Base-by-base conservation (phyloP, 2,113 vertebrate species). In the Hipposideros armiger region DNA sequence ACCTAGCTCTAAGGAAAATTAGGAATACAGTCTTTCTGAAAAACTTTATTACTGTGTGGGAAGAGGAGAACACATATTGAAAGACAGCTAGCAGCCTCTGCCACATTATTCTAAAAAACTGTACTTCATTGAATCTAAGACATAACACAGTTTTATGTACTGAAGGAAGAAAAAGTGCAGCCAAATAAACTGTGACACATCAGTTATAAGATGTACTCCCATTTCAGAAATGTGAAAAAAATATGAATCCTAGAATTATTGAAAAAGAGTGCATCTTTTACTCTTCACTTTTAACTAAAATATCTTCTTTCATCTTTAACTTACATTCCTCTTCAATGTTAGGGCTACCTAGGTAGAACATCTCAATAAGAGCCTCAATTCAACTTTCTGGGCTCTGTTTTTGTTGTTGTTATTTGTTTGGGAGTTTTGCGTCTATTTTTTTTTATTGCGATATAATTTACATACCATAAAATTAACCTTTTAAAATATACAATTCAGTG, bases 171-270 rank as follows among this genome's bases (percentile, higher is more conserved):
- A 92, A 83, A 85, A 81, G 64, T 47, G 19, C 20, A 82, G 20
- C 28, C 56, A 89, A 86, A 58, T 89, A 77, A 90, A 87, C 45
- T 82, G 13, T 94, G 69, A 47, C 16, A 58, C 60, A 30, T 92
- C 66, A 93, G 54, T 97, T 76, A 47, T 54, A 92, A 73, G 42
- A 64, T 64, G 2, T 8, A 54, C 60, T 56, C 28, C 17, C n/a
- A 62, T 80, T 92, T 91, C 70, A 93, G 82, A 94, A 80, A 74
- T 64, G 28, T 85, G 76, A 92, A 94, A 91, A 92, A 88, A 36
- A 30, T n/a, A 56, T 14, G 1, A 24, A 42, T 70, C 36, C 83
- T 91, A 32, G 30, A 77, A 73, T 73, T 90, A 66, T 2, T 91
- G 80, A 91, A 74, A 56, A 87, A 82, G 2, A 60, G 47, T 58